Conservation (phyloP, 2,113 vertebrate species). For the Perca schrenkii region DNA sequence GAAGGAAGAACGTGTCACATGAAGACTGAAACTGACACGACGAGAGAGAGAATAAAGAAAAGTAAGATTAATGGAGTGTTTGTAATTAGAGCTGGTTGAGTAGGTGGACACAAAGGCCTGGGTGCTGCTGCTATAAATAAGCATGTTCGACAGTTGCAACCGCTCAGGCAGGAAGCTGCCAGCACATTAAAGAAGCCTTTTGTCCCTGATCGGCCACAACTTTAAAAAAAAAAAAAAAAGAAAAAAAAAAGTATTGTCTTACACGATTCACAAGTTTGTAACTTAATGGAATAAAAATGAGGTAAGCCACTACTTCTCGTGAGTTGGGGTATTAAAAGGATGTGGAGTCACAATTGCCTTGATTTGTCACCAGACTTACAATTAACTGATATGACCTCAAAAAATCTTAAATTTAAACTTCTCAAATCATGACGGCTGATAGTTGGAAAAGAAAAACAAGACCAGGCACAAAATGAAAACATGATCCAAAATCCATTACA, state of each 20-base stretch:
- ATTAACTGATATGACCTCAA: background rate
- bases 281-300: constrained; percentile 3
- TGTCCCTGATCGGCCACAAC: background rate
- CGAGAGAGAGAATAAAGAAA: constrained; percentile 37
- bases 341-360: background rate
- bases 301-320: background rate
- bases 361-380: constrained; percentile 6
- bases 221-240: background rate
- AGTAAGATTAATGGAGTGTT: constrained; percentile 58
- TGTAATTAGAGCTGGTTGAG: constrained; percentile 45
- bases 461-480: background rate
- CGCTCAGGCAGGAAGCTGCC: constrained; percentile 34
- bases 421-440: background rate
- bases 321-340: background rate
- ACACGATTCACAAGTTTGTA: background rate
- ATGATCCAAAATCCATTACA: background rate
- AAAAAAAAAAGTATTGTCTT: constrained; percentile 6
- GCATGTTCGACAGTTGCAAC: constrained; percentile 50
- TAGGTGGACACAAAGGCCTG: constrained; percentile 39
- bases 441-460: background rate
- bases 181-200: constrained; percentile 54
- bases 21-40: constrained; percentile 24
- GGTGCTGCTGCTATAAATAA: constrained; percentile 69
- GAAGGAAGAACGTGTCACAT: constrained; percentile 22
- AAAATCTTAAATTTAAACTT: background rate